A percentile compares a stretch with the other conserved stretches of the same genome.
Evolutionary conservation across 2,113 vertebrate genomes (phyloP).

Genomic region (Mirounga angustirostris): DNA sequence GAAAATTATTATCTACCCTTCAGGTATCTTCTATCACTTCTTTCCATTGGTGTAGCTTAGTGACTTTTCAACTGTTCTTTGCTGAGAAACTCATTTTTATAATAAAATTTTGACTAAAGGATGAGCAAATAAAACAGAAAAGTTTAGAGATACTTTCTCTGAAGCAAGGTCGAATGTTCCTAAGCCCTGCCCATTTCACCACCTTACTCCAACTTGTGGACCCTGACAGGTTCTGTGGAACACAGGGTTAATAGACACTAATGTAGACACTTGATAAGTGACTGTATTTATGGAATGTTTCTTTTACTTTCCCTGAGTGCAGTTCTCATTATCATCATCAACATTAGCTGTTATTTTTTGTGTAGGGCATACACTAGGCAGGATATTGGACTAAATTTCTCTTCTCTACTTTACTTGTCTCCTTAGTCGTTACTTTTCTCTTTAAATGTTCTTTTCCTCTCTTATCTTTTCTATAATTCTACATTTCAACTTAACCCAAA

Average conservation of each 20-base stretch:
- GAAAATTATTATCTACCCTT: background rate
- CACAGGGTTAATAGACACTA: background rate
- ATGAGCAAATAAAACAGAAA: conserved; percentile 2
- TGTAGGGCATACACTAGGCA: background rate
- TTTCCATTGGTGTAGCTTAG: background rate
- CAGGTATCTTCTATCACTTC: background rate
- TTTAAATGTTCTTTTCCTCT: conserved; percentile 8
- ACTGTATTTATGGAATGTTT: background rate
- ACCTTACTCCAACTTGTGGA: no score
- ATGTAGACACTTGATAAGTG: background rate
- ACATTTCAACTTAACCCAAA: conserved; percentile 44
- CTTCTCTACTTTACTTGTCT: background rate
- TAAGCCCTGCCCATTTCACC: background rate
- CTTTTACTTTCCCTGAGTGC: background rate
- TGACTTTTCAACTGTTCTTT: background rate
- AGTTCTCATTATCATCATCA: background rate
- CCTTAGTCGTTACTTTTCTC: background rate
- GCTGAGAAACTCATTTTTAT: conserved; percentile 30
- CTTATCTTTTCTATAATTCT: background rate
- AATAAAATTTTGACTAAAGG: background rate
- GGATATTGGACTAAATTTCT: background rate
- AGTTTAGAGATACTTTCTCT: background rate
- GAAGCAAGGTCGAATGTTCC: background rate
- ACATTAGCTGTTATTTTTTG: background rate
- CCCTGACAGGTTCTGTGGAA: background rate